A percentile compares a stretch with the other conserved stretches of the same genome.
These are phyloP conservation scores for Stichopus chloronotus DNA, from an alignment of 35 echinoderm and acorn worm species.

Conservation along the genomic window DNA sequence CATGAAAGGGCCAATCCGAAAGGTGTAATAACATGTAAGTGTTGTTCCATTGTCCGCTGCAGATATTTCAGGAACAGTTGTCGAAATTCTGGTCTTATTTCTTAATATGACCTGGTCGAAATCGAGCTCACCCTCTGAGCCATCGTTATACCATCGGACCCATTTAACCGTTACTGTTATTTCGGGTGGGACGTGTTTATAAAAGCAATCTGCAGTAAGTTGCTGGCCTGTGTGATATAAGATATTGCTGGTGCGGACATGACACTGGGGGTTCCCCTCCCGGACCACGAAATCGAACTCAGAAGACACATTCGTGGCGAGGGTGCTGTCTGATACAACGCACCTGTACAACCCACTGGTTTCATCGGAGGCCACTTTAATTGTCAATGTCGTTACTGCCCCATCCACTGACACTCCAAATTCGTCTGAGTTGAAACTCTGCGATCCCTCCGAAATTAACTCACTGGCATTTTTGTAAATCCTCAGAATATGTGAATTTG, in stretches of 20 bases:
- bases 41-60: neutral
- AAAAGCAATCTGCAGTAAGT: constrained; percentile 11
- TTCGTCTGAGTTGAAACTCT: neutral
- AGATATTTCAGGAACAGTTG: neutral
- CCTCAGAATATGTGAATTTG: neutral
- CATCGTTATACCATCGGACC: neutral
- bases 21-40: neutral
- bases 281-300: neutral
- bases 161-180: neutral
- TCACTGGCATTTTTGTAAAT: neutral
- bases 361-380: constrained; percentile 10
- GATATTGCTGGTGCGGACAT: neutral
- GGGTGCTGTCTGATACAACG: constrained; percentile 3
- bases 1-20: neutral
- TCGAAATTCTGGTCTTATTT: neutral
- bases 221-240: neutral
- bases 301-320: neutral
- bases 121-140: neutral
- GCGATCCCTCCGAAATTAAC: neutral
- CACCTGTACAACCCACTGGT: constrained; percentile 4
- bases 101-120: neutral
- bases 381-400: neutral
- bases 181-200: neutral
- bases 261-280: neutral
- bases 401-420: neutral